Conservation (phyloP, 2,888 invertebrate species). For the Synanthedon andrenaeformis region DNA sequence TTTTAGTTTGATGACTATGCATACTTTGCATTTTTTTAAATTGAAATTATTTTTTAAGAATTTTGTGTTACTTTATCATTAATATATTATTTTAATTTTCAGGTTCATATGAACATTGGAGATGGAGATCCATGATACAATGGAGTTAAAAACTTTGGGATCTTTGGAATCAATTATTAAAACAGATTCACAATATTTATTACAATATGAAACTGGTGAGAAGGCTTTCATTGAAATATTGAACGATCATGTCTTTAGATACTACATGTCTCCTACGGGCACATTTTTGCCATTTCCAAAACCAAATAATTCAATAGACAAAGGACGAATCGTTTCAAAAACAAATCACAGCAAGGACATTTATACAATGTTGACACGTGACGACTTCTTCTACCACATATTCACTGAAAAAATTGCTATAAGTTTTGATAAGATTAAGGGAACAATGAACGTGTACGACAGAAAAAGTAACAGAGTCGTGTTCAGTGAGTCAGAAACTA, state of each 20-base stretch:
- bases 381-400: conserved; percentile 25
- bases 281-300: conserved; percentile 43
- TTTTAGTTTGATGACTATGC: too few relatives aligned
- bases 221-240: conserved; percentile 37
- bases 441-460: conserved; percentile 38
- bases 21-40: too few relatives aligned
- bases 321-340: conserved; percentile 35
- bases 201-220: conserved; percentile 29
- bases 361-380: conserved; percentile 26
- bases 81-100: too few relatives aligned
- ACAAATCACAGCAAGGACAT: conserved; percentile 17
- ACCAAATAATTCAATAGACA: conserved; percentile 37
- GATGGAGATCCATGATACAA: background rate
- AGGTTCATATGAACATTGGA: too few relatives aligned
- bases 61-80: too few relatives aligned
- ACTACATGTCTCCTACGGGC: conserved; percentile 47
- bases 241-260: conserved; percentile 51
- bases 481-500: conserved; percentile 33
- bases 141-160: conserved; percentile 13
- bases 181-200: conserved; percentile 23
- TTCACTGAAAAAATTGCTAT: conserved; percentile 39
- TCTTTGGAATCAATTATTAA: conserved; percentile 32
- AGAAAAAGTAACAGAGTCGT: conserved; percentile 36
- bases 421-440: conserved; percentile 35
- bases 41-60: too few relatives aligned